Evolutionary conservation across 2,113 vertebrate genomes (phyloP), one percentile per base, ranked within the genome.

Genomic region (Protobothrops flavoviridis): DNA sequence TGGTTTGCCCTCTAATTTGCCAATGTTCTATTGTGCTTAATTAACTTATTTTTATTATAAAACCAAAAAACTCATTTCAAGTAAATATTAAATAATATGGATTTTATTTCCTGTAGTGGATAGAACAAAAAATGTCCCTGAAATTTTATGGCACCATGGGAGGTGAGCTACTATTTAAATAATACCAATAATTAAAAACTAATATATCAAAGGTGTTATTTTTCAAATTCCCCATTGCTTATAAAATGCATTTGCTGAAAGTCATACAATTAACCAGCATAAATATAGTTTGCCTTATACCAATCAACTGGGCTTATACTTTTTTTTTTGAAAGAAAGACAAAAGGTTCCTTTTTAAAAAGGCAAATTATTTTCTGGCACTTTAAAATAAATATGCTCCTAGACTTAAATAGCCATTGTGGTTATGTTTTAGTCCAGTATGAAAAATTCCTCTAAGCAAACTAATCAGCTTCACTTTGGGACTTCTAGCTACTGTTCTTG

Each of bases 11-110:
- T 85, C n/a, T 90, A 56, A 74, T 90, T 94, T 89, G 92, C 85
- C 0, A 0, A 93, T 87, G 81, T 29, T 94, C 33, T 74, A 88
- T 85, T 94, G 85, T 89, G 91, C 93, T 94, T 97, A 94, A 85
- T 96, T 94, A 94, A 87, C 88, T 94, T 69, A 87, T 94, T 69
- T 96, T 94, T 92, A 94, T 91, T 93, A 92, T 33, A 81, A 87
- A n/a, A 50, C 89, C 52, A 87, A n/a, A 59, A 96, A 94, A 95
- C 94, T 94, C 56, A 94, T 95, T 95, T 50, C 20, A 48, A 87
- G 48, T 3, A 91, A 59, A 93, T 39, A 93, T 90, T 95, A 95
- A 91, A 87, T 26, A 7, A 43, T 21, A 53, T 87, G 45, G 89
- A 74, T 87, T 88, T 29, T 89, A 57, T 91, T 95, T 96, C 92